Percentiles rank a stretch among this genome's conserved stretches.
phyloP scores from a whole-genome alignment of 1,140 invertebrate species.

The Microplitis demolitor region DNA sequence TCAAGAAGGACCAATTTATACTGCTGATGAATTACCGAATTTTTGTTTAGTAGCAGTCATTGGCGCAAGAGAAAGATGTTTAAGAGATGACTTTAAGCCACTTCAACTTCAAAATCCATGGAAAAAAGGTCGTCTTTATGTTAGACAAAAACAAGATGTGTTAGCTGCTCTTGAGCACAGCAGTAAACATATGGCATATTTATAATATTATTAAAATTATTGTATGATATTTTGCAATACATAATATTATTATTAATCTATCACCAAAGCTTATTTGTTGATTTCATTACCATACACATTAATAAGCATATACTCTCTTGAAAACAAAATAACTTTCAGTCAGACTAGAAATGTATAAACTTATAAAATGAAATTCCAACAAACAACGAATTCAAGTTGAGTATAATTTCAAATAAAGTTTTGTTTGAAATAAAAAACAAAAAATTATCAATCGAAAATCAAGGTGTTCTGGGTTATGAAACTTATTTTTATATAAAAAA shows the following conservation, averaged over 20 bases:
- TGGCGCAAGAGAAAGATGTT: slow-evolving; percentile 86
- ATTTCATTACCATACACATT: not conserved
- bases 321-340: too few species aligned
- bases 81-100: slow-evolving; percentile 91
- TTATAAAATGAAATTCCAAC: too few species aligned
- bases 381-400: too few species aligned
- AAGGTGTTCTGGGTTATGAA: too few species aligned
- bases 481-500: too few species aligned
- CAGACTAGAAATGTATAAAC: too few species aligned
- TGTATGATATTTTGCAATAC: not conserved
- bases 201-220: slow-evolving; percentile 39
- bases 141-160: slow-evolving; percentile 86
- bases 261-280: not conserved
- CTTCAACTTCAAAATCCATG: slow-evolving; percentile 93
- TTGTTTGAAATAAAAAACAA: too few species aligned
- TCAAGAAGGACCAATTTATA: slow-evolving; percentile 83
- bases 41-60: slow-evolving; percentile 95
- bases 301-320: not conserved
- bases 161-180: slow-evolving; percentile 85
- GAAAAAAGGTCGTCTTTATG: slow-evolving; percentile 90
- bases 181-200: slow-evolving; percentile 71
- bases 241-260: not conserved
- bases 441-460: too few species aligned
- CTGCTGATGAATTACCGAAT: slow-evolving; percentile 76
- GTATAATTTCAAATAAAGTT: too few species aligned